Conservation (phyloP, 2,888 invertebrate species). For the Myopa tessellatipennis region DNA sequence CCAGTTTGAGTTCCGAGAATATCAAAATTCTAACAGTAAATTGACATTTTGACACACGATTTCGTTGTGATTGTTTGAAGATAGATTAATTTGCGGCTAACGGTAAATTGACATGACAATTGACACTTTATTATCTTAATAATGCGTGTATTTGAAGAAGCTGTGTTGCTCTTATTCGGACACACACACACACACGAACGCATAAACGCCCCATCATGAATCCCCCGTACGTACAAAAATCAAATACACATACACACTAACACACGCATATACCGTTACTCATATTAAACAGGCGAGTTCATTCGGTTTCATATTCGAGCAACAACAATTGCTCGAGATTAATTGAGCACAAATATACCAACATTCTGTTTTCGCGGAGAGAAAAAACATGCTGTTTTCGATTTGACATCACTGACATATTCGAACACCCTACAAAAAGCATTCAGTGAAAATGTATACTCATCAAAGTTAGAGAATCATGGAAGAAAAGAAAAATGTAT, state of each 20-base stretch:
- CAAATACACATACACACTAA: background rate
- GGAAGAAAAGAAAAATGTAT: no score
- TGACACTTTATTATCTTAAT: slow-evolving; percentile 52
- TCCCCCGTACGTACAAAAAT: no score
- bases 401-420: no score
- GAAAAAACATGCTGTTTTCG: no score
- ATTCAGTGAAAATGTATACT: no score
- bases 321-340: background rate
- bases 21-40: slow-evolving; percentile 23
- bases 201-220: background rate
- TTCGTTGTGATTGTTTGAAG: slow-evolving; percentile 45
- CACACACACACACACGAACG: slow-evolving; percentile 19
- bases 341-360: background rate
- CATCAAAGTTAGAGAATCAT: no score
- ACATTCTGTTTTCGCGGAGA: background rate
- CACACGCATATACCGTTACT: background rate
- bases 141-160: slow-evolving; percentile 12
- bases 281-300: background rate
- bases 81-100: slow-evolving; percentile 51
- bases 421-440: no score
- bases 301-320: background rate
- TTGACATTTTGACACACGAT: slow-evolving; percentile 54
- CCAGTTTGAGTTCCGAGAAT: background rate
- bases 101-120: slow-evolving; percentile 51
- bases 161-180: background rate